A percentile compares a stretch with the other conserved stretches of the same genome.
phyloP scores from a whole-genome alignment of 2,888 invertebrate species.

The Cyrtodaria siliqua region DNA sequence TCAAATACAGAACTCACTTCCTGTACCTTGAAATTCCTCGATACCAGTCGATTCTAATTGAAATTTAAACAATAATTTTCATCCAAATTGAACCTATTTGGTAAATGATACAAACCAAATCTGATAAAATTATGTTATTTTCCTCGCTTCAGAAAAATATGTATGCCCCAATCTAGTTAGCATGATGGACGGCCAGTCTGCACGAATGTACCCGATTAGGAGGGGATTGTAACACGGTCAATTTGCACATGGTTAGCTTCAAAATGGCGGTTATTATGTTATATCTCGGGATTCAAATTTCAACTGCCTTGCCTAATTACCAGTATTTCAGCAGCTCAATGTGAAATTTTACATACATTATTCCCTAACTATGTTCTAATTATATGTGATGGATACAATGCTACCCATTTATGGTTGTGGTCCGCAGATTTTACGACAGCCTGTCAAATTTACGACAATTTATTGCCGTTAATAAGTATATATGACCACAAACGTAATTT shows the following conservation, averaged over 20 bases:
- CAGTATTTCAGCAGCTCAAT: conserved; percentile 49
- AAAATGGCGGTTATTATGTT: conserved; percentile 58
- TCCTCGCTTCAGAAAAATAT: conserved; percentile 57
- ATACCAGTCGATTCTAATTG: conserved; percentile 35
- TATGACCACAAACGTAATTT: conserved; percentile 64
- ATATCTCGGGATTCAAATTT: conserved; percentile 52
- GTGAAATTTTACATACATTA: conserved; percentile 67
- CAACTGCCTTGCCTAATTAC: conserved; percentile 54
- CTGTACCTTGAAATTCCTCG: conserved; percentile 36
- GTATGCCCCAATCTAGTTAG: conserved; percentile 51
- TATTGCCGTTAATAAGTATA: conserved; percentile 66
- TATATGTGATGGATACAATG: conserved; percentile 60
- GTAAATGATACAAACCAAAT: conserved; percentile 54
- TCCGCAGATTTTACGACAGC: conserved; percentile 63
- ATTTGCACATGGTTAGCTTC: conserved; percentile 66
- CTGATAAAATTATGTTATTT: conserved; percentile 64
- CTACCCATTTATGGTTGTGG: conserved; percentile 65
- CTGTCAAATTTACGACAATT: conserved; percentile 67
- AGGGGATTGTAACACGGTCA: conserved; percentile 45
- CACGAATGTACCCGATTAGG: conserved; percentile 61
- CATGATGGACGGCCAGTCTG: conserved; percentile 48
- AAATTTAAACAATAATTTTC: conserved; percentile 52
- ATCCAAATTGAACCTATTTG: conserved; percentile 52
- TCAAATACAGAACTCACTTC: conserved; percentile 44
- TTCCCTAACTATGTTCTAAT: conserved; percentile 69